Base-by-base conservation (phyloP, 1,140 invertebrate genomes). In the Macrosteles quadrilineatus region DNA sequence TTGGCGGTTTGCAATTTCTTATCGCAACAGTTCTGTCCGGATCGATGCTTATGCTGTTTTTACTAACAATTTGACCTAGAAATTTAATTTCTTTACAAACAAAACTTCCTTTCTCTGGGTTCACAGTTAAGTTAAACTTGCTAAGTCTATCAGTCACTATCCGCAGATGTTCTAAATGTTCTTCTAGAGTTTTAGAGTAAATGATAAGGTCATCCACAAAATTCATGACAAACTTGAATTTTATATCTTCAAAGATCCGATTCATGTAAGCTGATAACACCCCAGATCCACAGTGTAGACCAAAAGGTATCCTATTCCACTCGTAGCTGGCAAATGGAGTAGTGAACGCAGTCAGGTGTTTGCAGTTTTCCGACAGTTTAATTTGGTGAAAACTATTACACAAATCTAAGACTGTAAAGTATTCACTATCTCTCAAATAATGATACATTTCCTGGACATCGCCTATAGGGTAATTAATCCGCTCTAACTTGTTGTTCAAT, bases 181-280 rank as follows among this genome's bases (percentile, higher is more conserved):
- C 47, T 36, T 36, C 32, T 6, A 6, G 14, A 6, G 32, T 36
- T 50, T 50, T 50, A 11, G 17, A 19, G 47, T 50, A 50, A 23
- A 50, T 50, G n/a, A 50, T 50, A 4, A 50, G n/a, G n/a, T 50
- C 47, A 50, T 50, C 47, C 3, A 50, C 47, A 23, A 50, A 50
- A 50, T 50, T 50, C 3, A 50, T 19, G 21, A 50, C 47, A 50
- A 50, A 50, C 21, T 50, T 50, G 21, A 50, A 50, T 19, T 50
- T 50, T 50, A 19, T 23, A 19, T 50, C 47, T 50, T 50, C n/a
- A 6, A 50, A 50, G 6, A 50, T n/a, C n/a, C n/a, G 3, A 50
- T 50, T 50, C n/a, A 50, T n/a, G n/a, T 23, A 50, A 50, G 6
- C n/a, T 11, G 6, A 11, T 6, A 50, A n/a, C 17, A 50, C 3